Evolutionary conservation across 92 coral and sea anemone species (phyloP).

Genomic region (Siderastrea siderea): DNA sequence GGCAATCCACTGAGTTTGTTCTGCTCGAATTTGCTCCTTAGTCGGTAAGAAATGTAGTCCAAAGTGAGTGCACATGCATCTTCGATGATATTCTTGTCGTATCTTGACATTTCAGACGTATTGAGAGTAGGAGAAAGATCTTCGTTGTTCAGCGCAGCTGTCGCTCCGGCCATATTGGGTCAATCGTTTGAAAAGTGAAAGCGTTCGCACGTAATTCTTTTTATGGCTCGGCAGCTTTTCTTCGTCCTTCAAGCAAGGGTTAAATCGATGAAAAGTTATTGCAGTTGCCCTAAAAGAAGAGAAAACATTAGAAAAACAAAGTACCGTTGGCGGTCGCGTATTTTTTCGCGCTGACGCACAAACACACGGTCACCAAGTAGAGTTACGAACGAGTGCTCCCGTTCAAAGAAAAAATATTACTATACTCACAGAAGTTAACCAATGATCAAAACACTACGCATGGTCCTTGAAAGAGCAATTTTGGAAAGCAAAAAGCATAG

Average conservation of each 20-base stretch:
- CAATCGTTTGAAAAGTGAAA: conserved; percentile 21
- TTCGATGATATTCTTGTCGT: conserved; percentile 76
- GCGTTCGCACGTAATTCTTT: conserved; percentile 19
- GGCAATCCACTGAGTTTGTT: conserved; percentile 91
- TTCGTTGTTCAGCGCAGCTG: conserved; percentile 91
- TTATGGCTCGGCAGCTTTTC: conserved; percentile 17
- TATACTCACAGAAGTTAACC: conserved; percentile 46
- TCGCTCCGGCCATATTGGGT: conserved; percentile 94
- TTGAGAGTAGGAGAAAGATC: conserved; percentile 82
- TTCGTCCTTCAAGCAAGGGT: conserved; percentile 18
- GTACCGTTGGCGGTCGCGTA: conserved; percentile 41
- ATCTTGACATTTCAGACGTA: conserved; percentile 78
- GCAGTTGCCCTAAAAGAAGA: conserved; percentile 20
- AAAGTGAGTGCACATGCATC: conserved; percentile 62
- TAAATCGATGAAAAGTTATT: neutral
- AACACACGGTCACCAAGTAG: conserved; percentile 4
- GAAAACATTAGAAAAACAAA: conserved; percentile 3
- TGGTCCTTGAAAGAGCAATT: conserved; percentile 25
- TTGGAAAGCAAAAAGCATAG: conserved; percentile 46
- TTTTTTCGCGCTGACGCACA: conserved; percentile 40
- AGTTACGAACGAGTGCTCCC: conserved; percentile 17
- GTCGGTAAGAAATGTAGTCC: conserved; percentile 94
- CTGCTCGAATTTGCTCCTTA: conserved; percentile 95
- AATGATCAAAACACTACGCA: conserved; percentile 23
- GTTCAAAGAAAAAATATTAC: conserved; percentile 1